Base-by-base conservation (phyloP, 2,797 vertebrate genomes). In the Gila robusta region DNA sequence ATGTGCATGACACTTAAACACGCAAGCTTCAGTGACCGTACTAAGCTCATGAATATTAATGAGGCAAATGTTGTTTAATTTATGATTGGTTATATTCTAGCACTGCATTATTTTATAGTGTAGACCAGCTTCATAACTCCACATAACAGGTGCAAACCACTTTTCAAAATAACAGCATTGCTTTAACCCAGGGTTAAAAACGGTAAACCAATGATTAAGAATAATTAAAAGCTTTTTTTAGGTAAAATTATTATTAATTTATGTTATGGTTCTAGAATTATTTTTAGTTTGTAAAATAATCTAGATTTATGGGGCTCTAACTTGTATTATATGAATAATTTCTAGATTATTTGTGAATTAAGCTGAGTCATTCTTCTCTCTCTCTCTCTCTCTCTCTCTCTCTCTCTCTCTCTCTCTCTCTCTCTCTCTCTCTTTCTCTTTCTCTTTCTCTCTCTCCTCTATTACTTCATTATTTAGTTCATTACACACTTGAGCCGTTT, bases 381-480 rank as follows among this genome's bases (percentile, higher is more conserved):
- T 56, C 71, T 66, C 39, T 35, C 26, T 73, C 32, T 66, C 5
- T 62, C 21, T 59, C 41, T 84, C 9, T 41, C 23, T 67, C 28
- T 37, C 28, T 69, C 26, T 69, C 6, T 66, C 12, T 47, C 14
- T 79, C 12, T 59, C 49, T 67, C 28, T 37, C 28, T 69, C 54
- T n/a, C n/a, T n/a, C n/a, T n/a, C n/a, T n/a, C n/a, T n/a, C n/a
- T n/a, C n/a, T n/a, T n/a, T n/a, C n/a, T n/a, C n/a, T n/a, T 17
- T 70, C 35, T 85, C 12, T 47, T 19, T 79, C 12, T 59, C 49
- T 67, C 28, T 37, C 28, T 69, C 54, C 64, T 83, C 83, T 82
- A 82, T 89, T 84, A 72, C 82, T 84, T 84, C 82, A 84, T 85
- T 89, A 86, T 79, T 74, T 56, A 82, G 78, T 80, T 82, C 72